Conservation (phyloP, 2,888 invertebrate genomes). For the Seira sanloemensis region DNA sequence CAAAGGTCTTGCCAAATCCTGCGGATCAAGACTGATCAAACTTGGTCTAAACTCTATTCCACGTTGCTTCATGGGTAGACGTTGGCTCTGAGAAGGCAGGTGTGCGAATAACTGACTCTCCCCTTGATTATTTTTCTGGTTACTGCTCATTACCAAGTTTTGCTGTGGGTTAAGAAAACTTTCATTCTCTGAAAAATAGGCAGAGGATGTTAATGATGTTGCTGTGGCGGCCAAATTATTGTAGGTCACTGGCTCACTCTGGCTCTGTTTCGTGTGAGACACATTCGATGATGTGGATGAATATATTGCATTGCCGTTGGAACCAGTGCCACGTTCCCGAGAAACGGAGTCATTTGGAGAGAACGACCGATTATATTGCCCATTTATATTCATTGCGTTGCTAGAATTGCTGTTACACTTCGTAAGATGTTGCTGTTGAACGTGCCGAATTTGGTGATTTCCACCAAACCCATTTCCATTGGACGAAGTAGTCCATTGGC, state of each 20-base stretch:
- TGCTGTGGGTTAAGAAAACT: constrained; percentile 6
- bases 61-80: constrained; percentile 12
- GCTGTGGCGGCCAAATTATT: constrained; percentile 8
- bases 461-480: constrained; percentile 22
- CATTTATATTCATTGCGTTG: constrained; percentile 33
- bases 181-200: constrained; percentile 19
- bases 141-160: background rate
- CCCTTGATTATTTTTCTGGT: background rate
- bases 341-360: too few species aligned
- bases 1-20: constrained; percentile 58
- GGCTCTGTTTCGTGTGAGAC: background rate
- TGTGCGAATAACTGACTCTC: constrained; percentile 10
- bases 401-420: constrained; percentile 17
- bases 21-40: constrained; percentile 67
- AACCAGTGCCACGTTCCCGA: too few species aligned
- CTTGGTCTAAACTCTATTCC: constrained; percentile 48
- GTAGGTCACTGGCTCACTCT: constrained; percentile 37
- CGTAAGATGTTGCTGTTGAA: constrained; percentile 22
- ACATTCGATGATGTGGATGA: background rate
- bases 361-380: background rate
- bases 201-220: background rate
- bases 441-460: constrained; percentile 11
- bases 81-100: constrained; percentile 30
- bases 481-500: constrained; percentile 28
- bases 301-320: background rate